A percentile compares a stretch with the other conserved stretches of the same genome.
Conservation (phyloP, 2,888 invertebrate species). For the Acanthococcus lagerstroemiae region DNA sequence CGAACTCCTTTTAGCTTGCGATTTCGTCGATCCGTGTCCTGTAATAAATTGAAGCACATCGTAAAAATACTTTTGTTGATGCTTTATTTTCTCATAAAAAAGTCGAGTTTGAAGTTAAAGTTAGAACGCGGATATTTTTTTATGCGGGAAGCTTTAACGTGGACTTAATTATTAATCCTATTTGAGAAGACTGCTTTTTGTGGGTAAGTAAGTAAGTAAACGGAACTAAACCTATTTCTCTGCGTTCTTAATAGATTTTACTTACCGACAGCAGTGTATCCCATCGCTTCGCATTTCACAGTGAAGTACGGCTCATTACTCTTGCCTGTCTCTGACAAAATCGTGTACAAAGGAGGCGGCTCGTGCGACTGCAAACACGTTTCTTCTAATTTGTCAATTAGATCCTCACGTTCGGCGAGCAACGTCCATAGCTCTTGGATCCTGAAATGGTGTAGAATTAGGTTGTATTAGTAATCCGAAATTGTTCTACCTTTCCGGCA, state of each 20-base stretch:
- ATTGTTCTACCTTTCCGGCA: too few species aligned
- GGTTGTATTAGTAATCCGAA: too few species aligned
- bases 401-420: slow-evolving; percentile 25
- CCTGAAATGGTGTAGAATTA: too few species aligned
- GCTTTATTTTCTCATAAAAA: too few species aligned
- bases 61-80: too few species aligned
- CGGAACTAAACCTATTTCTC: too few species aligned
- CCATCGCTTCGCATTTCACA: slow-evolving; percentile 31
- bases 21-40: slow-evolving; percentile 10
- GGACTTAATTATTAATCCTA: too few species aligned
- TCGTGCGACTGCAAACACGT: slow-evolving; percentile 29
- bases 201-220: too few species aligned
- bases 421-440: slow-evolving; percentile 9
- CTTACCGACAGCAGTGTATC: slow-evolving; percentile 27
- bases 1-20: slow-evolving; percentile 24
- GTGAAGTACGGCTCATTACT: slow-evolving; percentile 26
- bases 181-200: neutral
- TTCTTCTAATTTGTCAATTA: slow-evolving; percentile 29
- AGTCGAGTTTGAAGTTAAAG: too few species aligned
- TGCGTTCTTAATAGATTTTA: neutral
- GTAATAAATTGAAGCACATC: too few species aligned
- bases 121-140: too few species aligned
- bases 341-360: slow-evolving; percentile 25
- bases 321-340: slow-evolving; percentile 21
- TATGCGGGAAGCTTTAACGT: too few species aligned